phyloP scores from a whole-genome alignment of 2,113 vertebrate genomes.

The Oncorhynchus kisutch region DNA sequence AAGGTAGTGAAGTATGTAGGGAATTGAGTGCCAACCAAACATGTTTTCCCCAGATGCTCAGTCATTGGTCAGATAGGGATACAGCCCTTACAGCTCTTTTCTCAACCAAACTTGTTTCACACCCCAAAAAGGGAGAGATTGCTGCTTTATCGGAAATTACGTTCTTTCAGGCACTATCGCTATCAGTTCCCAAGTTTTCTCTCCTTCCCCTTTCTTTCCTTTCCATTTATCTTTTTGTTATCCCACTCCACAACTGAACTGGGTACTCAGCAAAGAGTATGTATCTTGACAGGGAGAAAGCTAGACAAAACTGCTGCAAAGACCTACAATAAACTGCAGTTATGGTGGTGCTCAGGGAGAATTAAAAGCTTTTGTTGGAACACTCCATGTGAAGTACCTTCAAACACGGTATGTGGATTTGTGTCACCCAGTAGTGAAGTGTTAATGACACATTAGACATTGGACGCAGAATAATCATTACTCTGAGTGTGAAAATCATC shows the following conservation, averaged over 20 bases:
- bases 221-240: not conserved
- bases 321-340: not conserved
- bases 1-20: too few relatives aligned
- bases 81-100: constrained; percentile 22
- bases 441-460: too few relatives aligned
- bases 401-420: too few relatives aligned
- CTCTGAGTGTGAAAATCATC: too few relatives aligned
- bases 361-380: too few relatives aligned
- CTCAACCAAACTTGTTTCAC: constrained; percentile 40
- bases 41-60: not conserved
- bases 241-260: not conserved
- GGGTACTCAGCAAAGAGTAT: not conserved
- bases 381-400: too few relatives aligned
- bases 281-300: not conserved
- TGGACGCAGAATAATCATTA: too few relatives aligned
- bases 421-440: too few relatives aligned
- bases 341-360: too few relatives aligned
- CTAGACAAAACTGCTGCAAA: not conserved
- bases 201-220: constrained; percentile 36
- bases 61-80: constrained; percentile 28
- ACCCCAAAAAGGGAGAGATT: constrained; percentile 41
- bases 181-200: constrained; percentile 33
- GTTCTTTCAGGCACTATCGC: constrained; percentile 34
- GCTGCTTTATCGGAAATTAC: constrained; percentile 50
- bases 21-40: constrained; percentile 15